phyloP scores from a whole-genome alignment of 2,888 invertebrate genomes.

The Phyllotreta striolata region DNA sequence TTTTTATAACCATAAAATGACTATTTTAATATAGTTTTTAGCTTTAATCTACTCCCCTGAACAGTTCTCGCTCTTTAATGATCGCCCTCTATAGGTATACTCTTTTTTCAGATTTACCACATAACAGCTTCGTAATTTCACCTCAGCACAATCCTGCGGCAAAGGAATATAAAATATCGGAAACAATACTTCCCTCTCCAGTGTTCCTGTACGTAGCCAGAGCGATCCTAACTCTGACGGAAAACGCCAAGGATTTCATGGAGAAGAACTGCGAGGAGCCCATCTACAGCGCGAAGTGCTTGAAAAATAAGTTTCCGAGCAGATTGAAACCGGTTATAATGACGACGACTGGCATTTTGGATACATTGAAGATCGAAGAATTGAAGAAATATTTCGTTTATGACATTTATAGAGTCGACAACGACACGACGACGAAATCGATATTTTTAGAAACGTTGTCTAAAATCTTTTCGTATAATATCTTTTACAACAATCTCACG shows the following conservation, averaged over 20 bases:
- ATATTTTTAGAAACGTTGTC: slow-evolving; percentile 47
- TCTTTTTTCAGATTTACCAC: slow-evolving; percentile 53
- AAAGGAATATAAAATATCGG: slow-evolving; percentile 42
- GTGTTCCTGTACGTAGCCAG: slow-evolving; percentile 56
- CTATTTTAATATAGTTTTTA: no score
- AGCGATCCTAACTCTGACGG: slow-evolving; percentile 51
- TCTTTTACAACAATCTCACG: slow-evolving; percentile 54
- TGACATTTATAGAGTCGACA: slow-evolving; percentile 52
- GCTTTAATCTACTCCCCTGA: neutral
- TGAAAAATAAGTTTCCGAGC: slow-evolving; percentile 44
- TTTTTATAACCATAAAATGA: no score
- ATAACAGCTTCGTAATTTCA: slow-evolving; percentile 54
- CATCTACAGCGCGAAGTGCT: slow-evolving; percentile 51
- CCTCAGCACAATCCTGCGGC: slow-evolving; percentile 50
- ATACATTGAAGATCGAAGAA: slow-evolving; percentile 54
- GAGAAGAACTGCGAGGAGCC: slow-evolving; percentile 53
- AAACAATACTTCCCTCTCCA: slow-evolving; percentile 53
- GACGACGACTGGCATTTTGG: slow-evolving; percentile 40
- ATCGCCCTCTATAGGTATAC: neutral
- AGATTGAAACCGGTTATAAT: slow-evolving; percentile 23
- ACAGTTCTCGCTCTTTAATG: neutral
- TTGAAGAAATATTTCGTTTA: slow-evolving; percentile 54
- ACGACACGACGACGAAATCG: slow-evolving; percentile 37
- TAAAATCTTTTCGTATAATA: slow-evolving; percentile 53
- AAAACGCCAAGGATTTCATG: slow-evolving; percentile 48